Conservation (phyloP, 1,140 invertebrate genomes). For the Triops cancriformis region DNA sequence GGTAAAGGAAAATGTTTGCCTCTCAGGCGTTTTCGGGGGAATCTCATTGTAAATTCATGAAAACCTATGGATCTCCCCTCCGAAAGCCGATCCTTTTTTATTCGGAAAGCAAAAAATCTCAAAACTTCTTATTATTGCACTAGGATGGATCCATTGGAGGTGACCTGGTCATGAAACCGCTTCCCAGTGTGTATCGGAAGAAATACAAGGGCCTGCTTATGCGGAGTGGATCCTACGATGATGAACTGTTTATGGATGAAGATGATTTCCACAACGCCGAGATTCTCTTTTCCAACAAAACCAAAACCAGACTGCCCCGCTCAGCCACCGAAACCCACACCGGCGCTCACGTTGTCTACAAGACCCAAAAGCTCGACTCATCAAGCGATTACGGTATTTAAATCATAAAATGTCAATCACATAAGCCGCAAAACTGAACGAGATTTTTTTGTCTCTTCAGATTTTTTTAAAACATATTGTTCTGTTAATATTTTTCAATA, state of each 20-base stretch:
- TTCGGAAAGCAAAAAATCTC: not conserved
- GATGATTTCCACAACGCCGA: conserved; percentile 42
- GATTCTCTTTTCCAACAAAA: conserved; percentile 27
- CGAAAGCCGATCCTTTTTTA: not conserved
- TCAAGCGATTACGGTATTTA: conserved; percentile 61
- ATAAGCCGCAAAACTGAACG: not conserved
- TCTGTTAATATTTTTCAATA: conserved; percentile 25
- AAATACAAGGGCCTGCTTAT: conserved; percentile 28
- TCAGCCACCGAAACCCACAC: conserved; percentile 36
- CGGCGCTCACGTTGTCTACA: conserved; percentile 54
- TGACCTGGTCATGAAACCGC: conserved; percentile 73
- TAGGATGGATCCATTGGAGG: conserved; percentile 85
- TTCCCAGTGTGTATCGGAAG: conserved; percentile 56
- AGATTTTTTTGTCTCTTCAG: no score
- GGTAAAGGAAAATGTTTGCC: conserved; percentile 53
- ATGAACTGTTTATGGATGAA: conserved; percentile 63
- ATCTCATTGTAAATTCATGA: conserved; percentile 10
- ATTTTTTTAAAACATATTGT: conserved; percentile 10
- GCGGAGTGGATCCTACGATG: conserved; percentile 50
- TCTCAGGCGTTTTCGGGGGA: not conserved
- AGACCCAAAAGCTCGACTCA: conserved; percentile 47
- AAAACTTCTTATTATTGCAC: conserved; percentile 29
- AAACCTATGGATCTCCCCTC: no score
- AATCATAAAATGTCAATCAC: not conserved
- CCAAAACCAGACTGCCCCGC: conserved; percentile 21